Conservation (phyloP, 2,113 vertebrate species). For the Hippocampus comes region DNA sequence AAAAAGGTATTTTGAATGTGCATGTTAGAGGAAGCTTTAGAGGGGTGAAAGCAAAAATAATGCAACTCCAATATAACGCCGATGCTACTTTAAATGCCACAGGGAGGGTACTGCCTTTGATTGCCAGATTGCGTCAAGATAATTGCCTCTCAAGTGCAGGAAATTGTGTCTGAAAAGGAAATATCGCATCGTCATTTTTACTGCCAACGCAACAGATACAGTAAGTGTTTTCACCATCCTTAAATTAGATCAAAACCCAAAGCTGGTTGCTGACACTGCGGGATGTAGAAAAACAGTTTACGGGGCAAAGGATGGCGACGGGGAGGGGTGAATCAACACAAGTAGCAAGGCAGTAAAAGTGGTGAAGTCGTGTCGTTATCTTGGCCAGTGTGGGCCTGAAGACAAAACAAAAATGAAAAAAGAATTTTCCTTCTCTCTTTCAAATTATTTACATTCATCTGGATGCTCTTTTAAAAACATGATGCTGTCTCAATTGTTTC, state of each 20-base stretch:
- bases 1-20: conserved; percentile 3
- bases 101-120: conserved; percentile 16
- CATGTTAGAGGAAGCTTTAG: conserved; percentile 1
- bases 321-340: not conserved
- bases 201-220: conserved; percentile 16
- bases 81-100: conserved; percentile 5
- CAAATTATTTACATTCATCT: conserved; percentile 3
- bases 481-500: conserved; percentile 4
- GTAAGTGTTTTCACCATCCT: conserved; percentile 9
- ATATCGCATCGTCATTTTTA: conserved; percentile 14
- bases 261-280: conserved; percentile 7
- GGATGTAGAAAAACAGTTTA: not conserved
- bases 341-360: conserved; percentile 4
- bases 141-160: conserved; percentile 4
- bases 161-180: conserved; percentile 13
- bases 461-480: not conserved
- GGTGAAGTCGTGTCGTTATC: not conserved
- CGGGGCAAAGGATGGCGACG: not conserved
- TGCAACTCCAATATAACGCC: not conserved
- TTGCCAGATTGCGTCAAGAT: conserved; percentile 4
- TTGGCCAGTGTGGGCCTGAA: not conserved
- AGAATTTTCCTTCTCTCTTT: conserved; percentile 6
- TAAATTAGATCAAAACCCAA: conserved; percentile 12
- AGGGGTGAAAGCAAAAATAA: conserved; percentile 4
- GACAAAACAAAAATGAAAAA: conserved; percentile 35